A percentile compares a stretch with the other conserved stretches of the same genome.
Evolutionary conservation across 37 sponge, comb jelly and placozoan genomes (phyloP).

Genomic region (Beroe forskalii): DNA sequence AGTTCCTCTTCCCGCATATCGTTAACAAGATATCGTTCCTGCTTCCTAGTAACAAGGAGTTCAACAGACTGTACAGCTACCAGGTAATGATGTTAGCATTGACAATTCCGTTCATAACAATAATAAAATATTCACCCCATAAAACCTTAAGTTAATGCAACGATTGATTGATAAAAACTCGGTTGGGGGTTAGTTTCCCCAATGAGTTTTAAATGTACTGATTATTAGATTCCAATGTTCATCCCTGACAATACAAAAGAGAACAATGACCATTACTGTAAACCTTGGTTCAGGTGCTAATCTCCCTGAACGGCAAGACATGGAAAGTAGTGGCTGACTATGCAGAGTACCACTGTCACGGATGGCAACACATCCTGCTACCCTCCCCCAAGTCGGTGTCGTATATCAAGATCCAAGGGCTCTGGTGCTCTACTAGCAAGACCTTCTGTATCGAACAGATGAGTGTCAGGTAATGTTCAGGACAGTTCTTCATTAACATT

Average conservation of each 20-base stretch:
- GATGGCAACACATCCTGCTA: constrained; percentile 6
- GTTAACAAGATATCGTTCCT: constrained; percentile 53
- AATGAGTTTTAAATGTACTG: too few species aligned
- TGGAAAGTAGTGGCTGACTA: constrained; percentile 59
- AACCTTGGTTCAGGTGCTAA: constrained; percentile 5
- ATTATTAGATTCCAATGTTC: too few species aligned
- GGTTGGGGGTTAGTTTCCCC: too few species aligned
- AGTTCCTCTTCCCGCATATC: constrained; percentile 32
- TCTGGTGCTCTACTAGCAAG: constrained; percentile 60
- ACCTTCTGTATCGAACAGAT: constrained; percentile 48
- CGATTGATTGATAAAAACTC: too few species aligned
- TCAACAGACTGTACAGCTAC: constrained; percentile 39
- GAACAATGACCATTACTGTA: too few species aligned
- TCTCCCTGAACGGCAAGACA: constrained; percentile 22
- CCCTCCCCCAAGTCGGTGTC: constrained; percentile 4
- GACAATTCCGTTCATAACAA: too few species aligned
- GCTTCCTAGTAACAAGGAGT: constrained; percentile 49
- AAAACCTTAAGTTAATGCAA: too few species aligned
- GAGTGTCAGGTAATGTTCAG: constrained; percentile 50
- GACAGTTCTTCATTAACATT: too few species aligned
- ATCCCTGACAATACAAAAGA: too few species aligned
- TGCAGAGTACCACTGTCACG: constrained; percentile 43
- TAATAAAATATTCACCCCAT: too few species aligned
- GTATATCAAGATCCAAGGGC: constrained; percentile 15
- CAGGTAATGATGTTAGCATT: constrained; percentile 6